These are phyloP conservation scores for Oxycera nigricornis DNA, from an alignment of 2,888 invertebrate species.

Conservation along the genomic window DNA sequence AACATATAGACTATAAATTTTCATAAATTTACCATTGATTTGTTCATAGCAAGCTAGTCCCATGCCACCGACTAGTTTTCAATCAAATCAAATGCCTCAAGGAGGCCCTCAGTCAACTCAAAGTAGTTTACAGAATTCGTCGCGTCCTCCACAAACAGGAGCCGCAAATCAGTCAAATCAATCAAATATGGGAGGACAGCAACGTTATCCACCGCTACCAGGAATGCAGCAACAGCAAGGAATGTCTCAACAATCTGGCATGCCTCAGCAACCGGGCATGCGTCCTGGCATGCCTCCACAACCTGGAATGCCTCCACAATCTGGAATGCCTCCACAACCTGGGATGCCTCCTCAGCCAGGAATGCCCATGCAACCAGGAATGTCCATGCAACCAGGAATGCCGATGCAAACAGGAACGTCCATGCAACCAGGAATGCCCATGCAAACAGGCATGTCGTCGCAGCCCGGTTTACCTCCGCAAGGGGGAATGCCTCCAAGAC, in stretches of 20 bases:
- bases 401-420: slow-evolving; percentile 47
- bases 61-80: slow-evolving; percentile 34
- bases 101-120: slow-evolving; percentile 29
- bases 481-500: slow-evolving; percentile 41
- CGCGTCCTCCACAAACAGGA: slow-evolving; percentile 24
- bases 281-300: slow-evolving; percentile 40
- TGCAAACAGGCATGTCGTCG: slow-evolving; percentile 46
- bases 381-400: slow-evolving; percentile 46
- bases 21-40: neutral
- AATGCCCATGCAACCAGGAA: slow-evolving; percentile 26
- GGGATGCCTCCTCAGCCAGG: slow-evolving; percentile 41
- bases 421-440: slow-evolving; percentile 39
- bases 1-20: too few species aligned
- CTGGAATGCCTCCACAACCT: slow-evolving; percentile 41
- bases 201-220: slow-evolving; percentile 36
- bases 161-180: slow-evolving; percentile 13
- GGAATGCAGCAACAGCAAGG: slow-evolving; percentile 42
- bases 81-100: slow-evolving; percentile 29
- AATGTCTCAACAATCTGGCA: slow-evolving; percentile 44
- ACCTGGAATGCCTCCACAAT: slow-evolving; percentile 26
- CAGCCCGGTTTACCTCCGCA: slow-evolving; percentile 40
- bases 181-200: neutral
- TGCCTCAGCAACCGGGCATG: slow-evolving; percentile 47
- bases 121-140: slow-evolving; percentile 13
- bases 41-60: neutral